These are phyloP conservation scores for Batillaria attramentaria DNA, from an alignment of 1,140 invertebrate genomes.

Conservation along the genomic window DNA sequence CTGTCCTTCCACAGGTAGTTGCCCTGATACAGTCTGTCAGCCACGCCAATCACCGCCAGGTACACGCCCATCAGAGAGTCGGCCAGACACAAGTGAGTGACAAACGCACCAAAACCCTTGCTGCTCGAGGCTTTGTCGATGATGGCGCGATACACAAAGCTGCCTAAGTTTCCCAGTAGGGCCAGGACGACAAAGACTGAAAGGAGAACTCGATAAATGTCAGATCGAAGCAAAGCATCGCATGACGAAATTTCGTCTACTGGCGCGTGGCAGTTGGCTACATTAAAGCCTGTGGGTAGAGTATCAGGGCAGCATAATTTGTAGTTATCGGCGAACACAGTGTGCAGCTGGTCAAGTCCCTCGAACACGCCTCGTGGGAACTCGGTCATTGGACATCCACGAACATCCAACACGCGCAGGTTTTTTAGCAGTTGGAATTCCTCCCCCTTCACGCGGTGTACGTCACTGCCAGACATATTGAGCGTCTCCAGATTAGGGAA, in stretches of 20 bases:
- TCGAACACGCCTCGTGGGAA: neutral
- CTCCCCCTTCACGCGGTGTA: neutral
- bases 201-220: slow-evolving; percentile 28
- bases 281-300: neutral
- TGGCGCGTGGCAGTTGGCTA: slow-evolving; percentile 40
- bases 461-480: neutral
- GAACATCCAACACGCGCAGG: neutral
- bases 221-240: slow-evolving; percentile 39
- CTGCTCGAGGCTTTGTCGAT: slow-evolving; percentile 24
- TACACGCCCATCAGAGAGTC: slow-evolving; percentile 65
- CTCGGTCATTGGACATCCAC: neutral
- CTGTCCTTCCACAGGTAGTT: slow-evolving; percentile 48
- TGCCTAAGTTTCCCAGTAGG: slow-evolving; percentile 43
- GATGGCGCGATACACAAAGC: slow-evolving; percentile 37
- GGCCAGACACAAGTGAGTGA: slow-evolving; percentile 51
- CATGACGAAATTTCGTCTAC: slow-evolving; percentile 49
- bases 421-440: neutral
- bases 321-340: neutral
- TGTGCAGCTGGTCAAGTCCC: neutral
- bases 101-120: slow-evolving; percentile 42
- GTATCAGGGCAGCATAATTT: slow-evolving; percentile 43
- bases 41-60: slow-evolving; percentile 57
- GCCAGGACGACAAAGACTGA: slow-evolving; percentile 40
- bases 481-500: neutral
- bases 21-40: slow-evolving; percentile 54